Evolutionary conservation across 2,888 invertebrate species (phyloP).

Genomic region (Xestia rhomboidea): DNA sequence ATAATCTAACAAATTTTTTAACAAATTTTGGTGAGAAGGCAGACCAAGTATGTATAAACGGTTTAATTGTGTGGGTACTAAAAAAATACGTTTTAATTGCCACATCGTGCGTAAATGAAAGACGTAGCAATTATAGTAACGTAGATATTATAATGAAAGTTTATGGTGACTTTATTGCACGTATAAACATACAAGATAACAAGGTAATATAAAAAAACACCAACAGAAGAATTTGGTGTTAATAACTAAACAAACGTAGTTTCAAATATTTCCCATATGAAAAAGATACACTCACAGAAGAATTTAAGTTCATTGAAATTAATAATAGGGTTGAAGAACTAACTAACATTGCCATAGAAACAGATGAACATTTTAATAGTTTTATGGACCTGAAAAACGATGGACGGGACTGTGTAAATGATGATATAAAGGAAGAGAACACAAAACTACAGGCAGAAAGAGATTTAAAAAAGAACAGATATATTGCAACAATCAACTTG

Average conservation of each 20-base stretch:
- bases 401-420: not conserved
- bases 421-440: not conserved
- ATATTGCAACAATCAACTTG: rapidly evolving
- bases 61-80: slow-evolving; percentile 32
- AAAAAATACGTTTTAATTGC: slow-evolving; percentile 21
- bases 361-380: not conserved
- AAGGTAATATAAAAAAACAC: not conserved
- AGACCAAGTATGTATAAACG: slow-evolving; percentile 16
- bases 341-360: not conserved
- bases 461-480: not conserved
- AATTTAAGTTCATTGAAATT: not conserved
- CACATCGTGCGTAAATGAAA: slow-evolving; percentile 32
- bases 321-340: not conserved
- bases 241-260: not conserved
- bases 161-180: slow-evolving; percentile 22
- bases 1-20: slow-evolving; percentile 26
- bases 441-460: no score
- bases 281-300: not conserved
- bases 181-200: slow-evolving; percentile 11
- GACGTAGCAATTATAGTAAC: slow-evolving; percentile 17
- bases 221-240: not conserved
- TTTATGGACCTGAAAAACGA: not conserved
- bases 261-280: not conserved
- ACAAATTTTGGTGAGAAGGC: slow-evolving; percentile 27
- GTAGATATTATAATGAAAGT: slow-evolving; percentile 18